These are phyloP conservation scores for Tragelaphus imberbis DNA, from an alignment of 2,113 vertebrate genomes.

Conservation along the genomic window DNA sequence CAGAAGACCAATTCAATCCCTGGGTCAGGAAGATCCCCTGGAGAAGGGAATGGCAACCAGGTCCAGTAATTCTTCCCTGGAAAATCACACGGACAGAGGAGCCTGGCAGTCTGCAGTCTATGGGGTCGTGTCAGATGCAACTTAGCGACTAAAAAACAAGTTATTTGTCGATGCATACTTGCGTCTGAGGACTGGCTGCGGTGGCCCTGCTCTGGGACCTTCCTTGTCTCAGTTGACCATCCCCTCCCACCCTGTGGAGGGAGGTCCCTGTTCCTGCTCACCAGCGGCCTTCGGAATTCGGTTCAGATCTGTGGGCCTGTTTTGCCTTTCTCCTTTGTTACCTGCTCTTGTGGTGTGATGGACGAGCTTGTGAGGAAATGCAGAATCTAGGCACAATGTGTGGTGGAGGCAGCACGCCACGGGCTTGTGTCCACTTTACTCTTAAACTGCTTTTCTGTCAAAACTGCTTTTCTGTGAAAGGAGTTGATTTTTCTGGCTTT, in stretches of 20 bases:
- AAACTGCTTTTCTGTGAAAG: conserved; percentile 1
- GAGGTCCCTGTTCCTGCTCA: not conserved
- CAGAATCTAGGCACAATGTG: conserved; percentile 44
- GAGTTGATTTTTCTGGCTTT: conserved; percentile 48
- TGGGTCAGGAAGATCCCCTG: not conserved
- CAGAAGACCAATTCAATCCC: not conserved
- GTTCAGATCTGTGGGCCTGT: not conserved
- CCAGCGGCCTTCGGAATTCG: not conserved
- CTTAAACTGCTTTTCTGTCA: conserved; percentile 57
- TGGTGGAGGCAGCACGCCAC: not conserved
- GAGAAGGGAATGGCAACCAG: not conserved
- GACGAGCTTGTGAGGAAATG: conserved; percentile 50
- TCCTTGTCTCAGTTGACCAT: not conserved
- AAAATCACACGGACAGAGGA: not conserved
- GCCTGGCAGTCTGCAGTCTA: not conserved
- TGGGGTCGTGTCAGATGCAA: not conserved
- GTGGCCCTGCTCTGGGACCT: not conserved
- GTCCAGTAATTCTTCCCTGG: not conserved
- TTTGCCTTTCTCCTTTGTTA: not conserved
- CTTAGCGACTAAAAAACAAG: not conserved
- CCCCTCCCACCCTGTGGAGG: not conserved
- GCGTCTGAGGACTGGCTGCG: not conserved
- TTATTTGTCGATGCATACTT: not conserved
- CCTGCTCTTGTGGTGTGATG: conserved; percentile 44
- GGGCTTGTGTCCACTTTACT: conserved; percentile 39